Evolutionary conservation across 2,888 invertebrate genomes (phyloP).

Genomic region (Embidobia sp.): DNA sequence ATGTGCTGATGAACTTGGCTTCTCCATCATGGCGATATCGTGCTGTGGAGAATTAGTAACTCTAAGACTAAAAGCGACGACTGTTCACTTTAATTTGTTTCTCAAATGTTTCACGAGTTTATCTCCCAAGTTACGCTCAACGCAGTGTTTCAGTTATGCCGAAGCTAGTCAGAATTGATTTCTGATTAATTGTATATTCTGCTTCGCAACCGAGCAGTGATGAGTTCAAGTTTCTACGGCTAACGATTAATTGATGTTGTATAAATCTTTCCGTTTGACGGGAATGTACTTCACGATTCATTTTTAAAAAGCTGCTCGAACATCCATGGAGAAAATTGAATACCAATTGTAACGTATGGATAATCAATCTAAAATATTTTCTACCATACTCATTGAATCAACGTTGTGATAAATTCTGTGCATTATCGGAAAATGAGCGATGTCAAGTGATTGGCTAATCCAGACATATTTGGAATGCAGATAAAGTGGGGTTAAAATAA

Average conservation of each 20-base stretch:
- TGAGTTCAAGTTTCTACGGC: not conserved
- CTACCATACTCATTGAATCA: too few species aligned
- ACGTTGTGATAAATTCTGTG: too few species aligned
- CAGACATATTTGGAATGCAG: too few species aligned
- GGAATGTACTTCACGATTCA: too few species aligned
- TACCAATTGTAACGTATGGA: too few species aligned
- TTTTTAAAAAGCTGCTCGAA: too few species aligned
- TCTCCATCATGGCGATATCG: constrained; percentile 12
- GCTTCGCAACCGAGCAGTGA: constrained; percentile 6
- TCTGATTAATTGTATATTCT: constrained; percentile 49
- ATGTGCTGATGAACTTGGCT: not conserved
- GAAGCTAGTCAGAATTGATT: constrained; percentile 57
- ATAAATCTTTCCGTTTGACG: not conserved
- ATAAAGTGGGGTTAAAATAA: too few species aligned
- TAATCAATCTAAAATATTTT: too few species aligned
- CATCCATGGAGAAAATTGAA: too few species aligned
- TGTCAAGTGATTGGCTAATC: too few species aligned
- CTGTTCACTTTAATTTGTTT: constrained; percentile 61
- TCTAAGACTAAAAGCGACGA: constrained; percentile 30
- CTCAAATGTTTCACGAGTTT: constrained; percentile 58
- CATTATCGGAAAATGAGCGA: too few species aligned
- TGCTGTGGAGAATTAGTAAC: constrained; percentile 33
- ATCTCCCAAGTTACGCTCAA: constrained; percentile 51
- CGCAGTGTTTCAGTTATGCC: constrained; percentile 36
- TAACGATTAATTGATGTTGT: constrained; percentile 23